Evolutionary conservation across 1,140 invertebrate species (phyloP).

Genomic region (Caenorhabditis brenneri): DNA sequence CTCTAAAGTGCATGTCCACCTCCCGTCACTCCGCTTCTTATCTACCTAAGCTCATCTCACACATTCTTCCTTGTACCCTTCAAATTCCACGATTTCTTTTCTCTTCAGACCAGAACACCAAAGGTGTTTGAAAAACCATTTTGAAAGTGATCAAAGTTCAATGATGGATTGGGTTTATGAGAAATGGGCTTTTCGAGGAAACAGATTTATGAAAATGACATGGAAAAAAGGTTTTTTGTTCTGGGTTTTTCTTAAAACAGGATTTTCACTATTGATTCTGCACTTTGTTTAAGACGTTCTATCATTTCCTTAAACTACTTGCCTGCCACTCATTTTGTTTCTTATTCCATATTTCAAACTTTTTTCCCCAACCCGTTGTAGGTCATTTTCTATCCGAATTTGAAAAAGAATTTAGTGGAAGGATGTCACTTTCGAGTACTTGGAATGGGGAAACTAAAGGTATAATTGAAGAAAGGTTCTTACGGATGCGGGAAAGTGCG

Average conservation of each 20-base stretch:
- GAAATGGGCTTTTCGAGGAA: background rate
- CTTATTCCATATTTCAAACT: background rate
- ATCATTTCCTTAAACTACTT: no score
- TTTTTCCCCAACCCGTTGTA: background rate
- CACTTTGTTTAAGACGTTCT: no score
- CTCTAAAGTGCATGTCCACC: background rate
- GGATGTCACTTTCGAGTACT: background rate
- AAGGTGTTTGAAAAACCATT: background rate
- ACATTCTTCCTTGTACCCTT: background rate
- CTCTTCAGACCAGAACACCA: background rate
- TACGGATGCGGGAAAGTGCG: background rate
- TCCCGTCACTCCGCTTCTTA: background rate
- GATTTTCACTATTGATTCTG: no score
- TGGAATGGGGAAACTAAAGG: background rate
- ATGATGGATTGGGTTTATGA: background rate
- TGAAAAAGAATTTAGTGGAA: background rate
- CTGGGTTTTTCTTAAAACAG: no score
- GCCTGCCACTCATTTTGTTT: background rate
- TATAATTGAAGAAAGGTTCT: conserved; percentile 7
- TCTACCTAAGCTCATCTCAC: conserved; percentile 16
- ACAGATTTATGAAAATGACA: no score
- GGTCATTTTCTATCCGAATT: background rate
- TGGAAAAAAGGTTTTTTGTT: no score
- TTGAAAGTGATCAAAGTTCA: background rate
- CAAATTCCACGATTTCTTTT: background rate